phyloP scores from a whole-genome alignment of 2,113 vertebrate genomes.

The Muscicapa adusta region DNA sequence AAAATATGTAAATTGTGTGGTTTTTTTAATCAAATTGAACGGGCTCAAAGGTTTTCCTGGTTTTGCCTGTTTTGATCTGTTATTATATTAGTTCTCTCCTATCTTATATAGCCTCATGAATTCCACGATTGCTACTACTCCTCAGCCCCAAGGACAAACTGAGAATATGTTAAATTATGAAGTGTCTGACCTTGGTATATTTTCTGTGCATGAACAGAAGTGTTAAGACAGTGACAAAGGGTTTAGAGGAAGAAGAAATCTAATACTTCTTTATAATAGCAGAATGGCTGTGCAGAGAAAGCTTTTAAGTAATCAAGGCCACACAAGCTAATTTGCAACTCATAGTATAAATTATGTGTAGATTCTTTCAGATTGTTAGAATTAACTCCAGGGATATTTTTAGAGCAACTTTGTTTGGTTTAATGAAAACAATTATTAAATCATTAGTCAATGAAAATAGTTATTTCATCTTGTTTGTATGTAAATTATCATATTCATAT shows the following conservation, averaged over 20 bases:
- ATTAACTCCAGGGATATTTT: constrained; percentile 4
- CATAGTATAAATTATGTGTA: neutral
- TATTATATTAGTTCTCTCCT: neutral
- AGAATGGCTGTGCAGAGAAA: neutral
- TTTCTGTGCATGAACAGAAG: constrained; percentile 12
- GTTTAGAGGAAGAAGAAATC: constrained; percentile 14
- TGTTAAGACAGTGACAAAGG: constrained; percentile 26
- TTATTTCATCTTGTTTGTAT: neutral
- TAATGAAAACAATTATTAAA: neutral
- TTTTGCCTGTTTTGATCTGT: neutral
- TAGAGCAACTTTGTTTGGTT: constrained; percentile 6
- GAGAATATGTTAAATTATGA: neutral
- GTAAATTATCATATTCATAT: neutral
- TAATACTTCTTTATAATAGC: neutral
- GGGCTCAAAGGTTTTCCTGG: neutral
- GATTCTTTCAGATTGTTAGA: constrained; percentile 32
- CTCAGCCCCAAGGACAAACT: neutral
- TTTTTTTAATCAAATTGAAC: neutral
- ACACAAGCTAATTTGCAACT: neutral
- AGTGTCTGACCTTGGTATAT: constrained; percentile 8
- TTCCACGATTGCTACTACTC: neutral
- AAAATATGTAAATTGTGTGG: neutral
- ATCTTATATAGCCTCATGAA: neutral
- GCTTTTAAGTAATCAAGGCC: constrained; percentile 44
- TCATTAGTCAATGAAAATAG: neutral